Evolutionary conservation across 1,140 invertebrate genomes (phyloP).

Genomic region (Drosophila repletoides): DNA sequence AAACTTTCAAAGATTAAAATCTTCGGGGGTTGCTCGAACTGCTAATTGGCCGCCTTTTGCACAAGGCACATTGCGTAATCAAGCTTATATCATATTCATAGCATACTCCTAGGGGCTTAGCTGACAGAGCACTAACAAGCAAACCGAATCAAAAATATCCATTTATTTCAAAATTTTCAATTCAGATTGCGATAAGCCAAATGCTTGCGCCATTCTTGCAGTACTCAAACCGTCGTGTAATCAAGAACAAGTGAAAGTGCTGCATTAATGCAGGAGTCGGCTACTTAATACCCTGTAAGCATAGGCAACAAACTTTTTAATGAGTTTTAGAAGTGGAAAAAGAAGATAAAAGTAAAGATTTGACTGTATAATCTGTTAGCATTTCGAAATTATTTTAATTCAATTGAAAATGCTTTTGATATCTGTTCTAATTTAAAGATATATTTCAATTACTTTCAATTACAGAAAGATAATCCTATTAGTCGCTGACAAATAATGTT

Average conservation of each 20-base stretch:
- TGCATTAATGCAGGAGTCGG: too few species aligned
- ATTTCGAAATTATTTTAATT: too few species aligned
- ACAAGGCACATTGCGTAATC: conserved; percentile 40
- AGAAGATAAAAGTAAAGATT: too few species aligned
- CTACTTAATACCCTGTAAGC: conserved; percentile 6
- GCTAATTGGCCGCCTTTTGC: conserved; percentile 33
- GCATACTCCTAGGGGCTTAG: conserved; percentile 30
- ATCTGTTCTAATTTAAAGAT: too few species aligned
- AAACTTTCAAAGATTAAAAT: conserved; percentile 49
- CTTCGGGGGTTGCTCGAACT: not conserved
- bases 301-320: not conserved
- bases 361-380: too few species aligned
- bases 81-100: not conserved
- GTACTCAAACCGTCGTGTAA: conserved; percentile 15
- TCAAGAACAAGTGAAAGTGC: not conserved
- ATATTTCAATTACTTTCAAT: too few species aligned
- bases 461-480: too few species aligned
- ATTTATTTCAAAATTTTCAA: conserved; percentile 51
- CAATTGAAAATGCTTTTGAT: too few species aligned
- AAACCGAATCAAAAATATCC: conserved; percentile 32
- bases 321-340: too few species aligned
- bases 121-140: conserved; percentile 16
- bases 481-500: too few species aligned
- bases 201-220: not conserved
- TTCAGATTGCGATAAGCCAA: conserved; percentile 50